Percentiles rank a stretch among this genome's conserved stretches.
These are phyloP conservation scores for Pyxicephalus adspersus DNA, from an alignment of 2,113 vertebrate genomes.

Conservation along the genomic window DNA sequence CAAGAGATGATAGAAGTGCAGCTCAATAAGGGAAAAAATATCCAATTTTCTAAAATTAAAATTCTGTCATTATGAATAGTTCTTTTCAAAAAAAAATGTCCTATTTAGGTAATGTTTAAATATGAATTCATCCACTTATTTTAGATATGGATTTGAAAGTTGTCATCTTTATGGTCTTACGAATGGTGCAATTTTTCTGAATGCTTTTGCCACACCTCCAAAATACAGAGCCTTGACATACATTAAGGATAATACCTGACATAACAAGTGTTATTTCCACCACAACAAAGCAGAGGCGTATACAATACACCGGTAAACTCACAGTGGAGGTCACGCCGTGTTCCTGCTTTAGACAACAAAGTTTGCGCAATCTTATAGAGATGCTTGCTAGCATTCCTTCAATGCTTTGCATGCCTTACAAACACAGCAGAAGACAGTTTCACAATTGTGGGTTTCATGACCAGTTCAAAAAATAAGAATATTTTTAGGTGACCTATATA, in stretches of 20 bases:
- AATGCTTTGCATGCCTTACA: constrained; percentile 24
- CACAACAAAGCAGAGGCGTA: too few species aligned
- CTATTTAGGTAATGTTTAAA: too few species aligned
- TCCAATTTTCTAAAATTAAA: too few species aligned
- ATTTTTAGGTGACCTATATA: too few species aligned
- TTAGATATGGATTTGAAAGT: too few species aligned
- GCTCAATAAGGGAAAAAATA: too few species aligned
- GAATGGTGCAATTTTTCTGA: too few species aligned
- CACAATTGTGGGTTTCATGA: not conserved
- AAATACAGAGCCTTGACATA: not conserved
- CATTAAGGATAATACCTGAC: not conserved
- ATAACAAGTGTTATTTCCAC: not conserved
- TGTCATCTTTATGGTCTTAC: too few species aligned
- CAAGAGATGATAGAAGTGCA: too few species aligned
- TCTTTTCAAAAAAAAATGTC: too few species aligned
- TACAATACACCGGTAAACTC: not conserved
- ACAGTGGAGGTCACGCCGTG: not conserved
- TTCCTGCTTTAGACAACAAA: not conserved
- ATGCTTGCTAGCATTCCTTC: constrained; percentile 18
- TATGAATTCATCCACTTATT: too few species aligned
- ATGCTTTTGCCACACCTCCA: not conserved
- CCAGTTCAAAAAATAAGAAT: not conserved
- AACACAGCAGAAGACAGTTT: not conserved
- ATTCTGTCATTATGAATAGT: too few species aligned
- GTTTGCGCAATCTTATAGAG: constrained; percentile 24